Percentiles rank a stretch among this genome's conserved stretches.
Conservation (phyloP, 2,888 invertebrate genomes). For the Lamproptera curius region DNA sequence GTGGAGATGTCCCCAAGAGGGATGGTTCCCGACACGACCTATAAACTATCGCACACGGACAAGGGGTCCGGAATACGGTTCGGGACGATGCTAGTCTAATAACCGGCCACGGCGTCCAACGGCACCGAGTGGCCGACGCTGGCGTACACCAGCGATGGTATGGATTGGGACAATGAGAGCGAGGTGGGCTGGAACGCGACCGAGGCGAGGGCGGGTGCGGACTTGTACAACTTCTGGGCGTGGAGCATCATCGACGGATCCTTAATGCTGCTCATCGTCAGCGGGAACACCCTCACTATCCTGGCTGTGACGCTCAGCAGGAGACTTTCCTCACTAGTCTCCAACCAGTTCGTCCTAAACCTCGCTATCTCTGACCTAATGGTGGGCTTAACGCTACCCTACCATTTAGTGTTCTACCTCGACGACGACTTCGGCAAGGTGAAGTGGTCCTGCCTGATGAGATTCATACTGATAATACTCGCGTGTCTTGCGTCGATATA, state of each 20-base stretch:
- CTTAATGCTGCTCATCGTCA: conserved; percentile 81
- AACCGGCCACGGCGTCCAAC: conserved; percentile 67
- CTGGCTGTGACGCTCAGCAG: conserved; percentile 84
- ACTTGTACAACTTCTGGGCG: conserved; percentile 70
- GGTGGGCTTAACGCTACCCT: conserved; percentile 87
- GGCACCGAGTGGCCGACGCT: conserved; percentile 62
- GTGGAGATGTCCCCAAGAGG: conserved; percentile 45
- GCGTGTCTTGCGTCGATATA: conserved; percentile 88
- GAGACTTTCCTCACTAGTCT: conserved; percentile 82
- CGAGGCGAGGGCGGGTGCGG: conserved; percentile 42
- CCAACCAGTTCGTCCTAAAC: conserved; percentile 88
- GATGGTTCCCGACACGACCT: conserved; percentile 34
- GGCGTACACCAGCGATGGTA: conserved; percentile 74
- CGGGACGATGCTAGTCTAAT: conserved; percentile 56
- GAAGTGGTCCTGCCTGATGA: conserved; percentile 81
- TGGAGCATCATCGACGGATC: conserved; percentile 83
- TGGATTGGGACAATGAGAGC: conserved; percentile 68
- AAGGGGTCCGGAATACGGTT: conserved; percentile 52
- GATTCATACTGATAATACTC: conserved; percentile 85
- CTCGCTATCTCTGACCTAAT: conserved; percentile 88
- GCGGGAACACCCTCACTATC: conserved; percentile 87
- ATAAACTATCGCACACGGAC: conserved; percentile 43
- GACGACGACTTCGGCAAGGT: conserved; percentile 78
- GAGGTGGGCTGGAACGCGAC: conserved; percentile 55
- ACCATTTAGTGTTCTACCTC: conserved; percentile 87